Evolutionary conservation across 2,797 vertebrate genomes (phyloP).

Genomic region (Ceryle rudis): DNA sequence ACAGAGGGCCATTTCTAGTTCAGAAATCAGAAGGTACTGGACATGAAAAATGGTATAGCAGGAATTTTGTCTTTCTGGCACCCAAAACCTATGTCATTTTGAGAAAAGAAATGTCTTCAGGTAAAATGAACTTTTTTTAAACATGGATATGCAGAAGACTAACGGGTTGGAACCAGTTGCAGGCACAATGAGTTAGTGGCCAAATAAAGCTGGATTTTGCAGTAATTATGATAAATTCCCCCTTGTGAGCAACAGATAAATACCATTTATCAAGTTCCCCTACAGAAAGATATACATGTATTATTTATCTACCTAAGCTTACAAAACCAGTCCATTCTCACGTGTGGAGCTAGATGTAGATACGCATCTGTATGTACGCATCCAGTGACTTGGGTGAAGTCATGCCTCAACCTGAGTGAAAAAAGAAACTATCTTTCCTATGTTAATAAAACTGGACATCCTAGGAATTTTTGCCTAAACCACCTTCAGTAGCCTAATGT

Average conservation of each 20-base stretch:
- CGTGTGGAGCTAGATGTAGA: not conserved
- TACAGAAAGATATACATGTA: fast-evolving
- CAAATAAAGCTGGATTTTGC: not conserved
- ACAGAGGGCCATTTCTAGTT: not conserved
- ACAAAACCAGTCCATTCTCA: not conserved
- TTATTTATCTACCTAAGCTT: not conserved
- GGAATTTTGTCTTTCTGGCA: not conserved
- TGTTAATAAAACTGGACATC: not conserved
- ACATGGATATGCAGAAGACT: not conserved
- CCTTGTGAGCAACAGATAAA: not conserved
- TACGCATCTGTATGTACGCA: not conserved
- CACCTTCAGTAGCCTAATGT: not conserved
- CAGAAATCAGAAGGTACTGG: not conserved
- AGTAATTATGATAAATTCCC: not conserved
- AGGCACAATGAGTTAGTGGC: not conserved
- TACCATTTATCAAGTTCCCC: not conserved
- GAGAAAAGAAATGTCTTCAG: not conserved
- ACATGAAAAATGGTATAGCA: not conserved
- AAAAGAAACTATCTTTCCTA: not conserved
- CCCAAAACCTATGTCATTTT: not conserved
- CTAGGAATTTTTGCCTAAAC: not conserved
- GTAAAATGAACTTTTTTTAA: not conserved
- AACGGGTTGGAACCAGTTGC: not conserved
- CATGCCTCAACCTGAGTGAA: not conserved
- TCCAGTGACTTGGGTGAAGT: not conserved